These are phyloP conservation scores for Drosophila orena DNA, from an alignment of 1,140 invertebrate species.

Conservation along the genomic window DNA sequence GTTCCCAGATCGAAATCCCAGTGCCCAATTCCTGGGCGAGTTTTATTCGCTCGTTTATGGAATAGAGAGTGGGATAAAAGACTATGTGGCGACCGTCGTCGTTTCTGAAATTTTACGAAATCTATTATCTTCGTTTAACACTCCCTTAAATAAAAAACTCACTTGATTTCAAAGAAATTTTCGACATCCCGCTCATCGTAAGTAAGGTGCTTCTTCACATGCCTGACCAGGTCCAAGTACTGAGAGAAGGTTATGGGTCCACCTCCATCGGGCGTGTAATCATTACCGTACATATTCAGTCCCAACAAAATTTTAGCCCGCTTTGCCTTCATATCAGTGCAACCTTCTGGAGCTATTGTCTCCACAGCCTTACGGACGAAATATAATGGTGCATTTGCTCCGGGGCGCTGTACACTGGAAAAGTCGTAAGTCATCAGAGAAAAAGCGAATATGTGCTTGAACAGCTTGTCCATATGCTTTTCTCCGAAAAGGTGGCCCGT, in stretches of 20 bases:
- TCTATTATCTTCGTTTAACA: not conserved
- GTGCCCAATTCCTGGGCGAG: slow-evolving; percentile 92
- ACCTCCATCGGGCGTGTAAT: slow-evolving; percentile 91
- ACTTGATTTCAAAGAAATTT: slow-evolving; percentile 95
- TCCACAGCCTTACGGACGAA: slow-evolving; percentile 94
- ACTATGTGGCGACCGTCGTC: slow-evolving; percentile 89
- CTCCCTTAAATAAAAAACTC: slow-evolving; percentile 71
- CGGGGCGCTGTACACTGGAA: slow-evolving; percentile 92
- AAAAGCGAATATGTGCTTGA: slow-evolving; percentile 92
- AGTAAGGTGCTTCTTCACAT: slow-evolving; percentile 89
- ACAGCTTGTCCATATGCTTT: slow-evolving; percentile 91
- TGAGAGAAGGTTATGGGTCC: slow-evolving; percentile 92
- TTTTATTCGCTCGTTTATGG: slow-evolving; percentile 92
- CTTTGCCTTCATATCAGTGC: slow-evolving; percentile 86
- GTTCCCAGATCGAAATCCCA: slow-evolving; percentile 97
- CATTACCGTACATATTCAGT: slow-evolving; percentile 97
- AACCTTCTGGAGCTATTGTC: slow-evolving; percentile 88
- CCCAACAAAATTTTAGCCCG: slow-evolving; percentile 94
- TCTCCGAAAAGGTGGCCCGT: slow-evolving; percentile 90
- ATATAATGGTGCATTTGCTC: slow-evolving; percentile 93
- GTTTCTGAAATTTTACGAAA: slow-evolving; percentile 80
- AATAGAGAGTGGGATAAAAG: slow-evolving; percentile 95
- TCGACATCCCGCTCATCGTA: slow-evolving; percentile 93
- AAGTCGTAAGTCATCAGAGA: slow-evolving; percentile 98
- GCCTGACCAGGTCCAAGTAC: slow-evolving; percentile 90